Base-by-base conservation (phyloP, 2,888 invertebrate species). In the Lycocerus yunnanus region DNA sequence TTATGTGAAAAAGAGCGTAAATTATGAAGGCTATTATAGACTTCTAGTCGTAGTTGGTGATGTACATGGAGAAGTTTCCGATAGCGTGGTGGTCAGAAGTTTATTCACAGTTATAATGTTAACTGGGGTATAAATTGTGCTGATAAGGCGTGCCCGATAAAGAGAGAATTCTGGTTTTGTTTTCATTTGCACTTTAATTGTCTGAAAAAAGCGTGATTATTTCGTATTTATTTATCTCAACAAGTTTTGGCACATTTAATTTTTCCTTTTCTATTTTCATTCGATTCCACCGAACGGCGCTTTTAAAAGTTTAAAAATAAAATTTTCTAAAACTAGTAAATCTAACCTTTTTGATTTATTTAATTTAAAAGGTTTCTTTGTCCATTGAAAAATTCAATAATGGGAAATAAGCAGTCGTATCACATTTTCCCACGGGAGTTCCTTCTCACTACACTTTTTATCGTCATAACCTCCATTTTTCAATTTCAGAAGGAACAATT, bases 21-120 rank as follows among this genome's bases (percentile, higher is more conserved):
- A 72, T 78, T 75, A 75, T 68, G 65, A 69, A 60, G 73, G 74
- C 74, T 71, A 75, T 78, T 79, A 76, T 65, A 68, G 68, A 63
- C 63, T 71, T 66, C 58, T 74, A 76, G 72, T 69, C 71, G 69
- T 66, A 70, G 68, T 61, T 70, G 76, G 59, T 73, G 73, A 72
- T 71, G 75, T 74, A 75, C 75, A 74, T 18, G 72, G 72, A 73
- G 72, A 72, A 74, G 76, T 69, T 74, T 72, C 69, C 75, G 84
- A 83, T 85, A 82, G 83, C 84, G 84, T 84, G 84, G 84, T 78
- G 80, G 80, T 80, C 81, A 80, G 82, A 82, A 83, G 84, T 84
- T 82, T 84, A 84, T 84, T 84, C 83, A 82, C 83, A 85, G 84
- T 85, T 84, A 84, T 84, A 43, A 84, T 85, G 84, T 85, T 85